Evolutionary conservation across 2,113 vertebrate species (phyloP).

Genomic region (Lasiurus borealis): DNA sequence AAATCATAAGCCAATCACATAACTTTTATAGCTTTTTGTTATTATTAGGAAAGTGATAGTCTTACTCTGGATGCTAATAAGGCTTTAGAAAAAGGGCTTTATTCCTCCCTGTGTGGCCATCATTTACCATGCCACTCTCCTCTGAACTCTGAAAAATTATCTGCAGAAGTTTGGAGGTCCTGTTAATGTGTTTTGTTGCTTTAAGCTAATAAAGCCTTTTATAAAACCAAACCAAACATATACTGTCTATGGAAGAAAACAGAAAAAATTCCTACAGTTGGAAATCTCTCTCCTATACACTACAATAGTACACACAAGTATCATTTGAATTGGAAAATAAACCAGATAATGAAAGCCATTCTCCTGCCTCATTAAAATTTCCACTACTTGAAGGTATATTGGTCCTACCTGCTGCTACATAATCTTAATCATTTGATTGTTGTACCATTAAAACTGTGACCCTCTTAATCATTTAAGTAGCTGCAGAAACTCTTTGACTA

Average conservation of each 20-base stretch:
- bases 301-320: conserved; percentile 27
- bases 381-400: conserved; percentile 57
- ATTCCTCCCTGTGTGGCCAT: conserved; percentile 8
- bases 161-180: neutral
- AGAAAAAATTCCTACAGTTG: conserved; percentile 77
- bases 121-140: conserved; percentile 8
- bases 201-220: conserved; percentile 39
- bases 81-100: neutral
- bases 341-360: conserved; percentile 51
- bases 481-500: conserved; percentile 46
- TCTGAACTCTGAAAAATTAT: conserved; percentile 41
- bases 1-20: conserved; percentile 36
- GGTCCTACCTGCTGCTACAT: conserved; percentile 60
- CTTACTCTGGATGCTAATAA: neutral
- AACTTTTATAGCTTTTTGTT: conserved; percentile 50
- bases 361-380: conserved; percentile 63
- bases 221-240: conserved; percentile 42
- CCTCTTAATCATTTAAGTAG: conserved; percentile 56
- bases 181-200: conserved; percentile 20
- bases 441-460: conserved; percentile 49
- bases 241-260: conserved; percentile 50
- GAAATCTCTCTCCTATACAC: conserved; percentile 68
- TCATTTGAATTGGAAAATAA: conserved; percentile 70
- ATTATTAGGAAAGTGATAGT: neutral
- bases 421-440: conserved; percentile 58